These are phyloP conservation scores for Mnemiopsis leidyi DNA, from an alignment of 37 sponge, comb jelly and placozoan species.

Conservation along the genomic window DNA sequence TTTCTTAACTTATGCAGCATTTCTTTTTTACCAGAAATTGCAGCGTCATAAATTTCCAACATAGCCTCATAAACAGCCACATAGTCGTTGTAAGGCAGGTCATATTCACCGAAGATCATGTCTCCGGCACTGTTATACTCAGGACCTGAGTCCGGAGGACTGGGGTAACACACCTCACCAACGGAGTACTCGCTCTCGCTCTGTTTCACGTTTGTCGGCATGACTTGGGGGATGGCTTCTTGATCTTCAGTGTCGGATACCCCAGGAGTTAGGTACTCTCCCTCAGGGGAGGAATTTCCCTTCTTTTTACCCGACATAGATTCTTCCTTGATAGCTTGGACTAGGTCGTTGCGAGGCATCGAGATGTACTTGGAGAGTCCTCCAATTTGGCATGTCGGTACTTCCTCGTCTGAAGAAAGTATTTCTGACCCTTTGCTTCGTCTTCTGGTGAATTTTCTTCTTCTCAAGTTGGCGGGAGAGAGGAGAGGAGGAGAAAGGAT, in stretches of 20 bases:
- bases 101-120: background rate
- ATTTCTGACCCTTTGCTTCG: background rate
- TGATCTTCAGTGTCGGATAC: background rate
- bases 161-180: background rate
- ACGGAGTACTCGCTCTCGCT: constrained; percentile 24
- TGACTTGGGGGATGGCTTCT: background rate
- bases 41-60: constrained; percentile 7
- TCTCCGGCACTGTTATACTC: background rate
- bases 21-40: background rate
- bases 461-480: background rate
- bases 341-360: background rate
- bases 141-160: constrained; percentile 12
- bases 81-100: background rate
- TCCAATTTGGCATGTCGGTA: background rate
- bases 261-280: background rate
- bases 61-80: constrained; percentile 22
- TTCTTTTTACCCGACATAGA: background rate
- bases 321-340: background rate
- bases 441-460: background rate
- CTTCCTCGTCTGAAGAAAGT: background rate
- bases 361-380: background rate
- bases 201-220: background rate
- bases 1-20: background rate
- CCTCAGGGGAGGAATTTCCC: background rate
- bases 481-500: background rate